A percentile compares a stretch with the other conserved stretches of the same genome.
These are phyloP conservation scores for Fregata magnificens DNA, from an alignment of 2,113 vertebrate species.

Conservation along the genomic window DNA sequence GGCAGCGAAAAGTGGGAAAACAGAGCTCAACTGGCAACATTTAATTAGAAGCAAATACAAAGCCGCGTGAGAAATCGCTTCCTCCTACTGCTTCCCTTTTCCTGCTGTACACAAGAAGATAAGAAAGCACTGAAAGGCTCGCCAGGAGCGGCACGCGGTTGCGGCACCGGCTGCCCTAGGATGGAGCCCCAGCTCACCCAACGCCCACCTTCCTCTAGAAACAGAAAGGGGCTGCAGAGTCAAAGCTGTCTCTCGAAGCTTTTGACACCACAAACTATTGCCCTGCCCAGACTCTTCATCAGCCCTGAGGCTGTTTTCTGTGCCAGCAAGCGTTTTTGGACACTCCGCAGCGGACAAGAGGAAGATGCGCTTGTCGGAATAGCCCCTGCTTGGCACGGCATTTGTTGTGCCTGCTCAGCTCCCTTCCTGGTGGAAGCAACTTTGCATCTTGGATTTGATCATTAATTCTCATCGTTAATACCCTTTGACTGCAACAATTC, in stretches of 20 bases:
- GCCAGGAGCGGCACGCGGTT: not conserved
- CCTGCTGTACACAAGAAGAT: conserved; percentile 63
- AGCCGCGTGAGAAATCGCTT: conserved; percentile 64
- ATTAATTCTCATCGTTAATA: not conserved
- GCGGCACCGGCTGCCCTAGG: not conserved
- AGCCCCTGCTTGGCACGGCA: not conserved
- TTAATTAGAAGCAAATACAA: conserved; percentile 18
- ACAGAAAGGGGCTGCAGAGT: not conserved
- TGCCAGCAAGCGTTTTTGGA: not conserved
- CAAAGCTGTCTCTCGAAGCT: not conserved
- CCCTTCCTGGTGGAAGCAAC: not conserved
- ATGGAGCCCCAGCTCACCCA: not conserved
- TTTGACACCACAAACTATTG: not conserved
- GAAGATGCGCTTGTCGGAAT: not conserved
- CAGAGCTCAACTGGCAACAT: not conserved
- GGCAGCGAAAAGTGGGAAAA: conserved; percentile 23
- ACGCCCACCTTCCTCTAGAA: not conserved
- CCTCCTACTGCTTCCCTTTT: conserved; percentile 68
- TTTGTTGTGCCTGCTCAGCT: fast-evolving
- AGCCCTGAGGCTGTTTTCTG: fast-evolving
- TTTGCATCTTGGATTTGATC: not conserved
- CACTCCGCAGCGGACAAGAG: fast-evolving
- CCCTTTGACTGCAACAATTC: not conserved
- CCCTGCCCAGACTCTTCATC: not conserved
- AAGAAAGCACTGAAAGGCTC: not conserved